A percentile compares a stretch with the other conserved stretches of the same genome.
Evolutionary conservation across 2,113 vertebrate genomes (phyloP).

Genomic region (Epinephelus cyanopodus): DNA sequence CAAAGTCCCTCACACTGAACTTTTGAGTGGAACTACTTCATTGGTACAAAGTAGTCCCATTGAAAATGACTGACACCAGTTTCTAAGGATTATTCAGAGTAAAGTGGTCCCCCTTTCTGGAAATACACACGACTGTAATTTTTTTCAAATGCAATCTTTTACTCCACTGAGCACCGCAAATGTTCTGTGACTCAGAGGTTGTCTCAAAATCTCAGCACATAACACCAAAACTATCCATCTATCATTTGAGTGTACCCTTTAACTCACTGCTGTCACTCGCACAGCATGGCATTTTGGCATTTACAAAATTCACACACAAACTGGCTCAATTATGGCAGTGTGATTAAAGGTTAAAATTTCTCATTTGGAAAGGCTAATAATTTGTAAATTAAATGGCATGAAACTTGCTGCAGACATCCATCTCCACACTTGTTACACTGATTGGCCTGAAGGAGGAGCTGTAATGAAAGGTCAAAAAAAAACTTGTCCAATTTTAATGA

Average conservation of each 20-base stretch:
- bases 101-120: background rate
- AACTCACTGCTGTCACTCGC: background rate
- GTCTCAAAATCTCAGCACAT: background rate
- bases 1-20: background rate
- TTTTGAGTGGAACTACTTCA: background rate
- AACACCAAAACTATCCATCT: background rate
- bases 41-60: background rate
- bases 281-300: slow-evolving; percentile 43
- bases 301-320: slow-evolving; percentile 25
- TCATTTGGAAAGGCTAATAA: slow-evolving; percentile 28
- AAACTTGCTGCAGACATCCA: background rate
- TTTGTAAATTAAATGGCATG: slow-evolving; percentile 20
- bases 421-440: slow-evolving; percentile 2
- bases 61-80: background rate
- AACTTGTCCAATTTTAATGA: slow-evolving; percentile 19
- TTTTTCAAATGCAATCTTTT: background rate
- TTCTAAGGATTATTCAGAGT: background rate
- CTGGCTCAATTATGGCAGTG: background rate
- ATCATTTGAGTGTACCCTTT: background rate
- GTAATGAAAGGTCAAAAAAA: slow-evolving; percentile 38
- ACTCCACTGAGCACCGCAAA: background rate
- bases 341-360: slow-evolving; percentile 51
- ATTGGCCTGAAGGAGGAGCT: slow-evolving; percentile 30
- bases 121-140: background rate
- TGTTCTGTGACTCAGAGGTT: background rate